phyloP scores from a whole-genome alignment of 2,797 vertebrate genomes.

The Sebastes reedi region DNA sequence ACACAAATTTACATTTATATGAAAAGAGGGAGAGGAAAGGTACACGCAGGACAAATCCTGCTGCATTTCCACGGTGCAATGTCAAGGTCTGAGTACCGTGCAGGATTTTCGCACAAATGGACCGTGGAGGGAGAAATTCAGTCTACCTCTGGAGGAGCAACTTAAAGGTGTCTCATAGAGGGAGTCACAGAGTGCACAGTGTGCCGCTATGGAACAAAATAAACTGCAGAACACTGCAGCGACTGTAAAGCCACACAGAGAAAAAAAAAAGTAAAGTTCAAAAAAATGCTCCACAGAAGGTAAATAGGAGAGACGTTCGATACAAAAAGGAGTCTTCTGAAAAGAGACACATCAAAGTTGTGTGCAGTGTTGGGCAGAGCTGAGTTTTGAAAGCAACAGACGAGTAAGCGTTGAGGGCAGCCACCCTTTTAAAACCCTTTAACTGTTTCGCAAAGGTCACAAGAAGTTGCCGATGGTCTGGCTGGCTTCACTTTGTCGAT shows the following conservation, averaged over 20 bases:
- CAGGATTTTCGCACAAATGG: conserved; percentile 61
- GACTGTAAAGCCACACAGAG: conserved; percentile 33
- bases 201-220: conserved; percentile 57
- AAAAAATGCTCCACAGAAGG: conserved; percentile 11
- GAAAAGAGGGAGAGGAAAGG: conserved; percentile 70
- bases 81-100: conserved; percentile 63
- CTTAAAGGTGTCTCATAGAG: conserved; percentile 59
- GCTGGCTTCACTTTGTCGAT: conserved; percentile 5
- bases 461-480: background rate
- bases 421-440: conserved; percentile 26
- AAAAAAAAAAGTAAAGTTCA: background rate
- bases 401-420: conserved; percentile 16
- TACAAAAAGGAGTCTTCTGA: conserved; percentile 4
- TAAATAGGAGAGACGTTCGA: conserved; percentile 15
- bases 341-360: conserved; percentile 24
- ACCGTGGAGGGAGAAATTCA: conserved; percentile 65
- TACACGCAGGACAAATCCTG: conserved; percentile 65
- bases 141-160: conserved; percentile 56
- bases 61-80: conserved; percentile 64
- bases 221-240: conserved; percentile 46
- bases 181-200: conserved; percentile 54
- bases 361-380: background rate
- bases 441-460: conserved; percentile 47
- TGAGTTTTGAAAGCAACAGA: conserved; percentile 30
- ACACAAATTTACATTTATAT: conserved; percentile 84